Evolutionary conservation across 2,113 vertebrate species (phyloP).

Genomic region (Benitochromis conjunctus): DNA sequence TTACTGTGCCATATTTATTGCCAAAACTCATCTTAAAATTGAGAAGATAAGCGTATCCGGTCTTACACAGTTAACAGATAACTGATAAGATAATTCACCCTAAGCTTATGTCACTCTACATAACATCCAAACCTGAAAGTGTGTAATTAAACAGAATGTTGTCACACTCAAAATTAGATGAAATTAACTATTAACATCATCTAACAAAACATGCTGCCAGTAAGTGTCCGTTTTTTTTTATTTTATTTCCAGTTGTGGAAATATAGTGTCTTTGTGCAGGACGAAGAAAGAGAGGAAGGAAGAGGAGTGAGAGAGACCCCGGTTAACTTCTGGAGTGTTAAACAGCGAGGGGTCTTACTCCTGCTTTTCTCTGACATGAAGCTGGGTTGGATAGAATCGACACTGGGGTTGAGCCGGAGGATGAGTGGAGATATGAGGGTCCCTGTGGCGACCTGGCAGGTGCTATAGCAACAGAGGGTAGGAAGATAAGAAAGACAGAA

Average conservation of each 20-base stretch:
- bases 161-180: neutral
- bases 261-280: neutral
- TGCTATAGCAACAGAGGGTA: conserved; percentile 65
- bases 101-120: neutral
- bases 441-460: conserved; percentile 68
- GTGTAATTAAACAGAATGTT: neutral
- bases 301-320: conserved; percentile 31
- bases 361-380: conserved; percentile 60
- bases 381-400: conserved; percentile 62
- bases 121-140: neutral
- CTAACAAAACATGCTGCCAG: neutral
- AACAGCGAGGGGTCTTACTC: conserved; percentile 63
- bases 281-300: neutral
- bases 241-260: neutral
- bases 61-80: neutral
- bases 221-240: neutral
- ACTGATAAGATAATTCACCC: neutral
- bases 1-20: neutral
- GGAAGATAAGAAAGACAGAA: conserved; percentile 42
- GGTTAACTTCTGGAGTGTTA: conserved; percentile 66
- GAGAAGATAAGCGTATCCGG: neutral
- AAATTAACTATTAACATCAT: neutral
- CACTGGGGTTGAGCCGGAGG: conserved; percentile 60
- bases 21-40: neutral
- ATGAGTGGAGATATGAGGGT: conserved; percentile 69